A percentile compares a stretch with the other conserved stretches of the same genome.
Conservation (phyloP, 2,113 vertebrate genomes). For the Felis chaus region DNA sequence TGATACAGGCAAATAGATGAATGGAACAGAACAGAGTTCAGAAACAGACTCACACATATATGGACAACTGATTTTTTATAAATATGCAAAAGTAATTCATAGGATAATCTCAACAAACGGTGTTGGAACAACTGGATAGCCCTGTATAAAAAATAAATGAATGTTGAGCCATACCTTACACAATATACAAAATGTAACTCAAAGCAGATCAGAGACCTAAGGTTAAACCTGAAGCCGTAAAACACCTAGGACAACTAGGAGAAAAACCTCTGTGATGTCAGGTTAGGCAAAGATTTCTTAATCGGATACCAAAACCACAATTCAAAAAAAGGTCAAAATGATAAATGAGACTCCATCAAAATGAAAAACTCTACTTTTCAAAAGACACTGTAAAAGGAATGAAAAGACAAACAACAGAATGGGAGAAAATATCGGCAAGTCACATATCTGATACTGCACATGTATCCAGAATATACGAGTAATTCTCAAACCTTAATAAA, state of each 20-base stretch:
- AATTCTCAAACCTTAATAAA: not conserved
- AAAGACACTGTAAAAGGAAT: not conserved
- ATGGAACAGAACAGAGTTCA: not conserved
- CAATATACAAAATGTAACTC: not conserved
- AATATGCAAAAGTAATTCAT: not conserved
- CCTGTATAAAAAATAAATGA: not conserved
- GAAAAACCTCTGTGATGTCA: not conserved
- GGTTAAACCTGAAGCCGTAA: not conserved
- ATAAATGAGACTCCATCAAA: not conserved
- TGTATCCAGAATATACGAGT: not conserved
- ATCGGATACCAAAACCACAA: not conserved
- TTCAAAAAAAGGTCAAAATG: not conserved
- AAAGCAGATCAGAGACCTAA: not conserved
- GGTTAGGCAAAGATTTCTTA: not conserved
- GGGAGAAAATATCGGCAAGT: not conserved
- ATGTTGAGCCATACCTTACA: not conserved
- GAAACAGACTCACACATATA: not conserved
- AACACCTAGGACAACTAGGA: not conserved
- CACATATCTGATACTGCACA: not conserved
- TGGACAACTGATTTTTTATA: not conserved
- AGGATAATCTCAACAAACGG: not conserved
- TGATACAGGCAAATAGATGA: not conserved
- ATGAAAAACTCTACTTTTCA: not conserved
- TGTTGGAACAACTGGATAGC: not conserved
- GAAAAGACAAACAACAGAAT: not conserved